These are phyloP conservation scores for Pituophis catenifer DNA, from an alignment of 2,113 vertebrate species.

Conservation along the genomic window DNA sequence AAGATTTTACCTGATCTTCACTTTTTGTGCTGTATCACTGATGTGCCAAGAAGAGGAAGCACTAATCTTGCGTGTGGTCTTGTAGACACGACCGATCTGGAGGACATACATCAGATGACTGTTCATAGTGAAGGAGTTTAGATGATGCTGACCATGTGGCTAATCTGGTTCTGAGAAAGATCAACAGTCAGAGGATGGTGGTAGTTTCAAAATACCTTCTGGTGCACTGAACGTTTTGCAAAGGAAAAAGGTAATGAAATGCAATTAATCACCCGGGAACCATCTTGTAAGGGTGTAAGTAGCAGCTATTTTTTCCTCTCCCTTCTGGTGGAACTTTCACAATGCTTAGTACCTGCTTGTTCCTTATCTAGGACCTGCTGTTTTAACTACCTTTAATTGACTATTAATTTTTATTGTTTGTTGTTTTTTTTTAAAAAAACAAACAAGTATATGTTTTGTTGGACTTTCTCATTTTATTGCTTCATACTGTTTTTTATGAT, in stretches of 20 bases:
- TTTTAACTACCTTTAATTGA: neutral
- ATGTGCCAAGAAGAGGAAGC: neutral
- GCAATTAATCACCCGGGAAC: neutral
- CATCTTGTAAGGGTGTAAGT: neutral
- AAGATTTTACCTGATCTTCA: neutral
- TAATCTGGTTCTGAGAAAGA: neutral
- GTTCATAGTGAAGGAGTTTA: neutral
- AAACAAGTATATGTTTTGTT: neutral
- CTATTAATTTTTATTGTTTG: neutral
- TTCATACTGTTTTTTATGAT: too few species aligned
- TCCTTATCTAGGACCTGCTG: neutral
- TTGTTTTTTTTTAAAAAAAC: neutral
- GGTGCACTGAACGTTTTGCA: neutral
- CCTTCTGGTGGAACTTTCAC: neutral
- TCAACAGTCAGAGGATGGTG: neutral
- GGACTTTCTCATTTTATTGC: neutral
- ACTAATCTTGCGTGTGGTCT: neutral
- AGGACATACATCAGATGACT: neutral
- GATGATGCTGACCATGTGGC: neutral
- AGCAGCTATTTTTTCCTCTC: neutral
- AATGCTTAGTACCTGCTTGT: neutral
- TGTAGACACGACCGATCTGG: neutral
- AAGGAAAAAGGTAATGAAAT: neutral
- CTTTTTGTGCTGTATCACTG: neutral
- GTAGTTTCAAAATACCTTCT: neutral